Percentiles rank a stretch among this genome's conserved stretches.
Evolutionary conservation across 2,113 vertebrate species (phyloP).

Genomic region (Elgaria multicarinata): DNA sequence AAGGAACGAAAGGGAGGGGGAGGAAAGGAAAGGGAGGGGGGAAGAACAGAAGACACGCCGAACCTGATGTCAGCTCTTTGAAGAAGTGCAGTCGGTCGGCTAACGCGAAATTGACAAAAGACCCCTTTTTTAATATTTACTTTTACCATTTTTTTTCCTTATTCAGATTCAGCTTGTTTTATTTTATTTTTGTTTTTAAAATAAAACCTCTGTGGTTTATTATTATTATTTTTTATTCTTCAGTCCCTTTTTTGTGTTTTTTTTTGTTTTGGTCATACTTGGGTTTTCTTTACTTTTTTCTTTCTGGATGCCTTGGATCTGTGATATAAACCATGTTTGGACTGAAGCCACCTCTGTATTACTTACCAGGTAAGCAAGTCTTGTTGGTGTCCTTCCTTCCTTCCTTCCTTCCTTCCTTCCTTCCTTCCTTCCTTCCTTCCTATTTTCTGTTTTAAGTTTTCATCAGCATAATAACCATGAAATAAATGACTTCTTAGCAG

Average conservation of each 20-base stretch:
- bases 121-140: constrained; percentile 44
- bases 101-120: constrained; percentile 69
- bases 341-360: constrained; percentile 98
- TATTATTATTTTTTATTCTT: constrained; percentile 29
- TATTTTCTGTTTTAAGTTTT: background rate
- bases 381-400: background rate
- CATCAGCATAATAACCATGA: background rate
- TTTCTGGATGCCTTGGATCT: constrained; percentile 84
- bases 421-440: background rate
- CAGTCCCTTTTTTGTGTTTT: background rate
- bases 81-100: constrained; percentile 50
- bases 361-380: constrained; percentile 91
- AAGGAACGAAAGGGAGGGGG: background rate
- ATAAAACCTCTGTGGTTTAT: constrained; percentile 43
- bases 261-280: too few relatives aligned
- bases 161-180: constrained; percentile 14
- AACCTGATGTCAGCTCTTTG: constrained; percentile 57
- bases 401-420: background rate
- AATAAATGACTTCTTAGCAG: background rate
- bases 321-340: constrained; percentile 94
- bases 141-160: constrained; percentile 16
- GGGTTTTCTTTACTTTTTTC: constrained; percentile 27
- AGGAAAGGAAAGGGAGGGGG: background rate
- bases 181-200: constrained; percentile 44
- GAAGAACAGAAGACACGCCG: constrained; percentile 68